phyloP scores from a whole-genome alignment of 2,113 vertebrate genomes.

The Atlantisia rogersi region DNA sequence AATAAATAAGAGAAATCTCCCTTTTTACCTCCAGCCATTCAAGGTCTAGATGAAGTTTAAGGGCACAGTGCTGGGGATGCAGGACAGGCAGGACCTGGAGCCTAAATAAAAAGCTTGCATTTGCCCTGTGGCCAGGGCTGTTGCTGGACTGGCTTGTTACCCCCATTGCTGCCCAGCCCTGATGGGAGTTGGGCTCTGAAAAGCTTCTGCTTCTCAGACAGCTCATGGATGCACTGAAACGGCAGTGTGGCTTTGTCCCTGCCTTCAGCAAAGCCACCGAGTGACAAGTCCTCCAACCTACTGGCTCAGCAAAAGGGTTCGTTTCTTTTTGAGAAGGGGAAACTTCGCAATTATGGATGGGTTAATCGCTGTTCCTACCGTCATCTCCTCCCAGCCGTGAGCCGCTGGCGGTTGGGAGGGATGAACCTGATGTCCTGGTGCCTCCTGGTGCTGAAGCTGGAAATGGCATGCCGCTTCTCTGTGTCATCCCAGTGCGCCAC shows the following conservation, averaged over 20 bases:
- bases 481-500: fast-evolving
- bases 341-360: fast-evolving
- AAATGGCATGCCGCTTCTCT: constrained; percentile 77
- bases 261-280: background rate
- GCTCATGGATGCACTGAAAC: background rate
- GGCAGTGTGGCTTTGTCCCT: background rate
- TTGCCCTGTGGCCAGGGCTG: background rate
- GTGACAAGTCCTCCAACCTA: background rate
- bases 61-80: background rate
- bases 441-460: constrained; percentile 88
- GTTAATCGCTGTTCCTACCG: background rate
- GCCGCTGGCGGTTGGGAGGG: fast-evolving
- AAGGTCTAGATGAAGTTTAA: background rate
- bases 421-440: constrained; percentile 66
- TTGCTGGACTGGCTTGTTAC: fast-evolving
- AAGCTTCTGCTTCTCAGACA: background rate
- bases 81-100: background rate
- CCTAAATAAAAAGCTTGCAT: fast-evolving
- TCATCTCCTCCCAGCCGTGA: fast-evolving
- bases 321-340: too few relatives aligned
- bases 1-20: background rate
- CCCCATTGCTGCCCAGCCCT: fast-evolving
- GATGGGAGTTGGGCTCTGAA: fast-evolving
- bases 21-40: background rate
- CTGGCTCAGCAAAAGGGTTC: background rate